Base-by-base conservation (phyloP, 1,140 invertebrate species). In the Zaprionus gabonicus region DNA sequence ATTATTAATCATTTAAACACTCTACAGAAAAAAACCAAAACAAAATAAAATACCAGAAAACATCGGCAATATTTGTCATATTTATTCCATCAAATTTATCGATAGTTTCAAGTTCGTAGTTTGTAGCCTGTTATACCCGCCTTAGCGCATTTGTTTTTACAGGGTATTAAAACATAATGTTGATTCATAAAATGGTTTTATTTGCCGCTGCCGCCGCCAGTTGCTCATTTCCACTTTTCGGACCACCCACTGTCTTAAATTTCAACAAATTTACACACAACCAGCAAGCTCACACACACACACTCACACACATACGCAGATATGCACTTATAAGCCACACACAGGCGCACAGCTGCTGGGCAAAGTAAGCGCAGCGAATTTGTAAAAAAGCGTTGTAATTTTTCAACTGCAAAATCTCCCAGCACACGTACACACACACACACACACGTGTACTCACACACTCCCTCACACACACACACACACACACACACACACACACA, bases 211-310 rank as follows among this genome's bases (percentile, higher is more conserved):
- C 69, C 56, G 58, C 69, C 28, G 60, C 34, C 70, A 41, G 62
- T 67, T 58, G 63, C 63, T 68, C 71, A 77, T 84, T 90, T 81
- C 68, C 75, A 90, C 73, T 88, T 72, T 72, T 71, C 31, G 60
- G 85, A 91, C 85, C 86, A 90, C 85, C 85, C 85, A 90, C 85
- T 76, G 85, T 58, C 79, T 91, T 70, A 85, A 82, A 80, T 90
- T 90, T 90, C 81, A 90, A 70, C 85, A 85, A 90, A 90, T 82
- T 60, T 81, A 72, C 68, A 85, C 78, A 83, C 71, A 64, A 73
- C 28, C 56, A 41, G 34, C 49, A 80, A 60, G 71, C 63, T 55
- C 67, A 69, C 34, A 31, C 10, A 66, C 27, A 31, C 23, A 56
- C 23, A 73, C 9, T 51, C 23, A 75, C 41, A 63, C 36, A 69